These are phyloP conservation scores for Trichopoda pennipes DNA, from an alignment of 2,888 invertebrate species.

Conservation along the genomic window DNA sequence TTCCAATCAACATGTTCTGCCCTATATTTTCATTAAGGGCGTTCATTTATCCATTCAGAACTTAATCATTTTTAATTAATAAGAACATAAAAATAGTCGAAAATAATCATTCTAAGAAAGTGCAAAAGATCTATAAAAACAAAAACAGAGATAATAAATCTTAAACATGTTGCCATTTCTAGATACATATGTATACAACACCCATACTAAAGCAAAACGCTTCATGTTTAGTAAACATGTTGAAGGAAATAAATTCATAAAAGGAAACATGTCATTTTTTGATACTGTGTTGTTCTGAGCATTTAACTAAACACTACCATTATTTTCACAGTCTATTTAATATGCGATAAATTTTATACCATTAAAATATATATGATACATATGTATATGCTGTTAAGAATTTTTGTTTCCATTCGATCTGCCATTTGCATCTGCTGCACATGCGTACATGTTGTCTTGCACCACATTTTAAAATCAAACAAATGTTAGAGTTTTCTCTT, in stretches of 20 bases:
- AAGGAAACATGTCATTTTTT: conserved; percentile 8
- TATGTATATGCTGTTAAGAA: conserved; percentile 23
- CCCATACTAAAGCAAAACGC: no score
- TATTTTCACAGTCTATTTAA: neutral
- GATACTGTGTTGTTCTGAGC: conserved; percentile 1
- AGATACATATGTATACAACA: no score
- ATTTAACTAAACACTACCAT: conserved; percentile 4
- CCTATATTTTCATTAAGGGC: no score
- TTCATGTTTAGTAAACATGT: neutral
- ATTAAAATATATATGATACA: conserved; percentile 30
- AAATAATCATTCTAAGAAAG: no score
- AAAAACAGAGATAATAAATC: no score
- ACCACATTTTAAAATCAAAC: neutral
- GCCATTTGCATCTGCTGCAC: conserved; percentile 14
- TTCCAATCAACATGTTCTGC: no score
- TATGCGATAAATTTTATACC: conserved; percentile 1
- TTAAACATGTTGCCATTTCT: no score
- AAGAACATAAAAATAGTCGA: no score
- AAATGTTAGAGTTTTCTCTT: conserved; percentile 1
- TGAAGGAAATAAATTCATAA: neutral
- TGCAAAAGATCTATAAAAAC: no score
- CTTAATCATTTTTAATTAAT: no score
- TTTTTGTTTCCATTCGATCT: neutral
- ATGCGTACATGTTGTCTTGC: conserved; percentile 13
- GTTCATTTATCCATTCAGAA: no score